Evolutionary conservation across 92 coral and sea anemone genomes (phyloP), one percentile per base, ranked within the genome.

Genomic region (Palythoa caribaeorum): DNA sequence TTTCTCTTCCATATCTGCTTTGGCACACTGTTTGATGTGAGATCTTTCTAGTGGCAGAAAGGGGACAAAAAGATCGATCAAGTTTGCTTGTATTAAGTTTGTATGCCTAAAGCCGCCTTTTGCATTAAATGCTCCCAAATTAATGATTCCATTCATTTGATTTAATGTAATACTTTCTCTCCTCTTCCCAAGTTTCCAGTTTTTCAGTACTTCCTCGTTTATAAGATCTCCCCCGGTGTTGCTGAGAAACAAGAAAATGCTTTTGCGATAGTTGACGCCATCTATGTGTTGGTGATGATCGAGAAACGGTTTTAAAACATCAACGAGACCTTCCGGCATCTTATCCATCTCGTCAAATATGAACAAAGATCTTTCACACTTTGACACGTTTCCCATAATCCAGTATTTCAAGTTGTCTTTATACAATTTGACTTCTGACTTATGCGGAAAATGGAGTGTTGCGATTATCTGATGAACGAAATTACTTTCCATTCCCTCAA

Each of bases 11-110:
- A 28, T 28, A 28, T 28, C 28, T 28, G 28, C 28, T 28, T 28
- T 28, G 28, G 28, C 28, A 28, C 28, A 28, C 28, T 28, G 28
- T 28, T 28, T 28, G 28, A 28, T 28, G 28, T 28, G 28, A 28
- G 28, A 68, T 65, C 94, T 88, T 81, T 96, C 99, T 12, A 96
- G 90, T 0, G 99, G 99, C 35, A 96, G 70, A 71, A 96, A 96
- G 9, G 99, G 98, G 14, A 96, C 86, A 71, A 96, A 96, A 55
- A 85, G 94, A 83, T 28, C 28, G 28, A 28, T 28, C 28, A 28
- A 28, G 28, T 28, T 28, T 28, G 28, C 28, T 28, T 28, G 28
- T 28, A 28, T 28, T 28, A 28, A 28, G 28, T 28, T 28, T 28
- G 28, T 28, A 28, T 28, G 28, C 28, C 28, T 0, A 28, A 28